Evolutionary conservation across 2,888 invertebrate genomes (phyloP).

Genomic region (Quadroppia sp.): DNA sequence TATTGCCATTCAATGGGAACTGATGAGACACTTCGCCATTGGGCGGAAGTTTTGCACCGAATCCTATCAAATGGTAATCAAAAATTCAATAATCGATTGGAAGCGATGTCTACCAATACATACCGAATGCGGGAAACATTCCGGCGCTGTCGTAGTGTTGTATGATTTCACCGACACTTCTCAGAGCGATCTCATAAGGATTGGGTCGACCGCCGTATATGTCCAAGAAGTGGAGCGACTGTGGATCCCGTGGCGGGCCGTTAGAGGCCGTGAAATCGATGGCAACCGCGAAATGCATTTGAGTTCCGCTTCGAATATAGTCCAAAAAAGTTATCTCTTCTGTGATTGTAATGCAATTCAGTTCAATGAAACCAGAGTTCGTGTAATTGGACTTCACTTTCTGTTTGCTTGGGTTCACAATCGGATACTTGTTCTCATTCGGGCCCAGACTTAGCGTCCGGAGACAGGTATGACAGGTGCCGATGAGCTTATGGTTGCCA

Average conservation of each 20-base stretch:
- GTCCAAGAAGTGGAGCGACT: slow-evolving; percentile 54
- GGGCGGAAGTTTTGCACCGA: slow-evolving; percentile 58
- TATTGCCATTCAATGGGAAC: slow-evolving; percentile 57
- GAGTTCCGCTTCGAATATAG: slow-evolving; percentile 59
- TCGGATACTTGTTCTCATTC: slow-evolving; percentile 26
- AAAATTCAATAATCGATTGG: neutral
- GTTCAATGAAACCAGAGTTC: slow-evolving; percentile 49
- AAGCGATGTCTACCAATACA: neutral
- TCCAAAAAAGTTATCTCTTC: slow-evolving; percentile 58
- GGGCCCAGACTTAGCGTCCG: slow-evolving; percentile 25
- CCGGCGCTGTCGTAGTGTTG: slow-evolving; percentile 58
- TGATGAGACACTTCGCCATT: slow-evolving; percentile 57
- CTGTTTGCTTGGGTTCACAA: slow-evolving; percentile 17
- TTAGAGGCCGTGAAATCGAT: slow-evolving; percentile 57
- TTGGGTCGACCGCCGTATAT: slow-evolving; percentile 49
- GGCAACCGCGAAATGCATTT: slow-evolving; percentile 55
- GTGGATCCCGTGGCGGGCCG: slow-evolving; percentile 53
- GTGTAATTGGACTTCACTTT: slow-evolving; percentile 24
- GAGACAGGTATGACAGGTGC: slow-evolving; percentile 38
- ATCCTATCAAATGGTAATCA: slow-evolving; percentile 46
- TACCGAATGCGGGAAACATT: slow-evolving; percentile 57
- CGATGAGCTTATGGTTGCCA: slow-evolving; percentile 42
- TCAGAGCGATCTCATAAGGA: slow-evolving; percentile 55
- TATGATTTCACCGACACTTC: slow-evolving; percentile 55
- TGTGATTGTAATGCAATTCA: slow-evolving; percentile 51